phyloP scores from a whole-genome alignment of 2,888 invertebrate genomes.

The Plusia festucae region DNA sequence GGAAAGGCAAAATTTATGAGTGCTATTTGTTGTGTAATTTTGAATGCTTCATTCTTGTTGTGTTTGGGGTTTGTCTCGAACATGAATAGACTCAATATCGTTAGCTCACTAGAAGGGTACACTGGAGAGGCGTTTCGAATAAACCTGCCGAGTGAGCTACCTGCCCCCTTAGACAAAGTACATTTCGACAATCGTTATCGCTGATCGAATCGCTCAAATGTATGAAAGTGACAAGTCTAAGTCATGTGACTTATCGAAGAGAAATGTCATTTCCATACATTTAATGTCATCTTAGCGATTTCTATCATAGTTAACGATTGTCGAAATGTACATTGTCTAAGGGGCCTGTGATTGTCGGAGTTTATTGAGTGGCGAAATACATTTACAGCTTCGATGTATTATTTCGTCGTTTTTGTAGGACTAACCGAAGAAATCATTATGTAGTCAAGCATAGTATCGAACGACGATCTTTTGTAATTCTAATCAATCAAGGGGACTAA shows the following conservation, averaged over 20 bases:
- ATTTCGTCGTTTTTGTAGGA: neutral
- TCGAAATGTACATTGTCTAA: too few relatives aligned
- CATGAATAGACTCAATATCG: constrained; percentile 26
- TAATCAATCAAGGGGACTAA: neutral
- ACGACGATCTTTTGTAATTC: neutral
- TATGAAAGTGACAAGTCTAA: too few relatives aligned
- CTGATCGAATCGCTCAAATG: too few relatives aligned
- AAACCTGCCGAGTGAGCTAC: constrained; percentile 18
- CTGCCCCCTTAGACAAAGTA: too few relatives aligned
- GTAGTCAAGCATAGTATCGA: neutral
- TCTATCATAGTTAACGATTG: too few relatives aligned
- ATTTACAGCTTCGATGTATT: constrained; percentile 18
- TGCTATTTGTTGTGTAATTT: constrained; percentile 16
- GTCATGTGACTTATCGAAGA: too few relatives aligned
- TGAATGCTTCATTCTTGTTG: constrained; percentile 15
- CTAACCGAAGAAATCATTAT: neutral
- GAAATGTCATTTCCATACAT: too few relatives aligned
- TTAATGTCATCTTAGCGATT: too few relatives aligned
- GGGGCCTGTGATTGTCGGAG: constrained; percentile 28
- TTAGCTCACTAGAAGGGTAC: constrained; percentile 27
- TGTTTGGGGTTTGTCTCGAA: constrained; percentile 5
- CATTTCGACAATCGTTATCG: too few relatives aligned
- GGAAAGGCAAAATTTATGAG: constrained; percentile 1
- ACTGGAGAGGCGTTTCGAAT: constrained; percentile 40
- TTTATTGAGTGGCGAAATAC: constrained; percentile 23